Evolutionary conservation across 2,113 vertebrate genomes (phyloP), one percentile per base, ranked within the genome.

Genomic region (Serilophus lunatus): DNA sequence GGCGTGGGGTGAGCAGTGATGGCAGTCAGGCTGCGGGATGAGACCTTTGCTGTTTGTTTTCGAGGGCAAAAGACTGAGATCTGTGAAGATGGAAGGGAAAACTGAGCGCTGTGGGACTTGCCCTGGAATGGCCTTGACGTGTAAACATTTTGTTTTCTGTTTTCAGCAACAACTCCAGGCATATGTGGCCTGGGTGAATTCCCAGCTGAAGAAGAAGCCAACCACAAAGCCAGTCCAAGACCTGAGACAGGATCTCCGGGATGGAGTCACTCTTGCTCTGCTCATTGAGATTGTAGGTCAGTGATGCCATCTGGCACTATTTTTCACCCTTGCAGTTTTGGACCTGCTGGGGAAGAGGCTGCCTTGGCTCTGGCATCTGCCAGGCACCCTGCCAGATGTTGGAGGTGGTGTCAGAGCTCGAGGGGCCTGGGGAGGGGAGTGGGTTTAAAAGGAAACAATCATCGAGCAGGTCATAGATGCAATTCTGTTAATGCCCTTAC

Each of bases 261-360:
- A 99, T 95, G 99, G 99, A 13, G 99, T 99, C 75, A 96, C 99
- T n/a, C 98, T 99, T 15, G 97, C 97, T 9, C 98, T 98, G 60
- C 99, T 99, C 45, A 98, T 99, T 19, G 99, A 99, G 97, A 99
- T 99, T 86, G 99, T 99, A 86, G 99, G 99, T 99, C 97, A 99
- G 98, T 98, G 68, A 51, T 80, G 65, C 89, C 83, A 85, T 59
- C 47, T 94, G 92, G 71, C 23, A 6, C 50, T 94, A 11, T 82
- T 93, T 88, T 88, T 93, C 36, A 18, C 56, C 35, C 42, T n/a
- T 54, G 49, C 35, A 18, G 47, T 44, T 51, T 54, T 31, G 33
- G 50, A 24, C 12, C 15, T 13, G 35, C 2, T 38, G 4, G 17
- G 24, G 68, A 19, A 71, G 75, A 44, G 75, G 59, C 75, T 93